phyloP scores from a whole-genome alignment of 1,140 invertebrate species.

The Trichogramma pretiosum region DNA sequence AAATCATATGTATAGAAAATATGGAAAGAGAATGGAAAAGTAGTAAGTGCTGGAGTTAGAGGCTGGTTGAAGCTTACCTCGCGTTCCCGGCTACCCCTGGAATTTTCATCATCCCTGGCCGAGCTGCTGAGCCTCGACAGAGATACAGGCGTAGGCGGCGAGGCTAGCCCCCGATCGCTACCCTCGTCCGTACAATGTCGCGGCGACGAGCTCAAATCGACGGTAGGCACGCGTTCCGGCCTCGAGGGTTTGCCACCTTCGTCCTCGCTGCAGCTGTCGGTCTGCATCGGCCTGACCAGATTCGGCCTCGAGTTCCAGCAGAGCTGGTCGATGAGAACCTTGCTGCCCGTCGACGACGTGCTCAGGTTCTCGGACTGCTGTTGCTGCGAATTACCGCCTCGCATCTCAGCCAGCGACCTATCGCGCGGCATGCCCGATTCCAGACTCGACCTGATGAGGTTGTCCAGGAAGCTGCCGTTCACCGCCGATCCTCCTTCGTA shows the following conservation, averaged over 20 bases:
- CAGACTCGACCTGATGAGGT: slow-evolving; percentile 65
- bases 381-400: slow-evolving; percentile 22
- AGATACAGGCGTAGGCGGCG: slow-evolving; percentile 34
- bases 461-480: slow-evolving; percentile 69
- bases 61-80: too few relatives aligned
- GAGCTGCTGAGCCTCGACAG: slow-evolving; percentile 27
- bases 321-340: slow-evolving; percentile 62
- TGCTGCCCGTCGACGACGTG: too few relatives aligned
- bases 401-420: slow-evolving; percentile 28
- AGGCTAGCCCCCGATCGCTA: slow-evolving; percentile 35
- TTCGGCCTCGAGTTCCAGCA: slow-evolving; percentile 54
- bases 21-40: too few relatives aligned
- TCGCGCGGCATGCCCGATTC: slow-evolving; percentile 51
- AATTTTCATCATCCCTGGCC: slow-evolving; percentile 37
- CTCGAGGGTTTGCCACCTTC: slow-evolving; percentile 34
- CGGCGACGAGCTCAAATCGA: slow-evolving; percentile 41
- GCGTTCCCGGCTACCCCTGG: slow-evolving; percentile 34
- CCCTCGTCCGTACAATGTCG: slow-evolving; percentile 32
- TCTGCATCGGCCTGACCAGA: slow-evolving; percentile 43
- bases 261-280: slow-evolving; percentile 40
- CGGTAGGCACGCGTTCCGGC: slow-evolving; percentile 41
- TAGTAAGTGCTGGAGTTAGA: too few relatives aligned
- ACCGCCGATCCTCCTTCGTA: slow-evolving; percentile 51
- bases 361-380: slow-evolving; percentile 28
- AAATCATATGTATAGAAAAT: too few relatives aligned